phyloP scores from a whole-genome alignment of 2,113 vertebrate genomes.

The Neomonachus schauinslandi region DNA sequence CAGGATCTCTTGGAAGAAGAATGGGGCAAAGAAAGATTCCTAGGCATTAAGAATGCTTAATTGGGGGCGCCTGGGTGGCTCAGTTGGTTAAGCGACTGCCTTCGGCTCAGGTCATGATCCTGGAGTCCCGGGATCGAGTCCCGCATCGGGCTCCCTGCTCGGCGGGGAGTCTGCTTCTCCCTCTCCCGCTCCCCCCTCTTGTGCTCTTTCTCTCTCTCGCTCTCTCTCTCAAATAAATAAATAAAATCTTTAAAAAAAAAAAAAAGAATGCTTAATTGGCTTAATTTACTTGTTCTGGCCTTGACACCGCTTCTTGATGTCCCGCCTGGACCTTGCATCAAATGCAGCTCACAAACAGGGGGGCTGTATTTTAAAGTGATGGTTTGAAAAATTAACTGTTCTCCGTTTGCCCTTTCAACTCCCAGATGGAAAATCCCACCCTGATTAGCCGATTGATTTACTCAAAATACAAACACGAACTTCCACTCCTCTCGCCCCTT shows the following conservation, averaged over 20 bases:
- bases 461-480: conserved; percentile 83
- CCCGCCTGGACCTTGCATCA: conserved; percentile 80
- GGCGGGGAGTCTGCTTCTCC: no score
- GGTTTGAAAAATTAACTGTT: conserved; percentile 82
- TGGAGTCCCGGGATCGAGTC: no score
- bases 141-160: no score
- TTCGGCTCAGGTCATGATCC: no score
- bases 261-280: conserved; percentile 80
- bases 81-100: no score
- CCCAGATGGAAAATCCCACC: conserved; percentile 84
- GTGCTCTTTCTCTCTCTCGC: no score
- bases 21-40: background rate
- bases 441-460: conserved; percentile 85
- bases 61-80: conserved; percentile 34
- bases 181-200: no score
- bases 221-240: no score
- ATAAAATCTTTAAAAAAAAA: no score
- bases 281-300: conserved; percentile 81
- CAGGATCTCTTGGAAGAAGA: conserved; percentile 69
- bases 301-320: conserved; percentile 78
- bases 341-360: conserved; percentile 71
- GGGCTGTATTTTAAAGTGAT: conserved; percentile 82
- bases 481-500: conserved; percentile 25
- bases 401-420: conserved; percentile 85
- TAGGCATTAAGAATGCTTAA: conserved; percentile 79